These are phyloP conservation scores for Lasioglossum villosulum DNA, from an alignment of 2,888 invertebrate species.

Conservation along the genomic window DNA sequence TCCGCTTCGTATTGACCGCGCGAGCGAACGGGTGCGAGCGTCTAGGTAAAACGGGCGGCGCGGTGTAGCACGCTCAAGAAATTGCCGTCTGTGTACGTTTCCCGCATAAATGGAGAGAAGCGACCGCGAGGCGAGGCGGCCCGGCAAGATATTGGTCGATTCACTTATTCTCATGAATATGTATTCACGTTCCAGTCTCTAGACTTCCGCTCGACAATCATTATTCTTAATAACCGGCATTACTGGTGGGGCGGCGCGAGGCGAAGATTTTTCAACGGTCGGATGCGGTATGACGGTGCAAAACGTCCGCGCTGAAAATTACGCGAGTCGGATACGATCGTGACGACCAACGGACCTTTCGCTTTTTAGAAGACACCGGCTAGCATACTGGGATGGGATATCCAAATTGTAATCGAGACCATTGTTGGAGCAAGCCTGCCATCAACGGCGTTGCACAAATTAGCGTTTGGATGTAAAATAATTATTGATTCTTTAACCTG, in stretches of 20 bases:
- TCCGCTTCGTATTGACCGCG: constrained; percentile 14
- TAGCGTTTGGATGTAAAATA: too few species aligned
- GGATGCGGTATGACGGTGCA: constrained; percentile 53
- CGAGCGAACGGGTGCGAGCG: not conserved
- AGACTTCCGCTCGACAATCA: constrained; percentile 74
- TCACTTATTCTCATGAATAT: constrained; percentile 81
- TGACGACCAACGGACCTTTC: not conserved
- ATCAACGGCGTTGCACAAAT: too few species aligned
- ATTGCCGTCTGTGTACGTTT: constrained; percentile 42
- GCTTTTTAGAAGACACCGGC: constrained; percentile 21
- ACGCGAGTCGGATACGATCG: constrained; percentile 34
- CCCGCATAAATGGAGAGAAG: constrained; percentile 25
- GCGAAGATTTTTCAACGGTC: constrained; percentile 63
- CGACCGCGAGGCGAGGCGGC: constrained; percentile 1
- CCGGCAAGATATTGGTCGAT: constrained; percentile 76
- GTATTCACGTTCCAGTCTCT: constrained; percentile 71
- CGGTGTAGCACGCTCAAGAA: not conserved
- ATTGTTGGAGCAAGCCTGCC: too few species aligned
- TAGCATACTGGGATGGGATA: too few species aligned
- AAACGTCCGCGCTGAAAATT: constrained; percentile 64
- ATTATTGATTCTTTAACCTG: too few species aligned
- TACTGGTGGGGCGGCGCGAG: constrained; percentile 50
- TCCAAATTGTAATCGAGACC: too few species aligned
- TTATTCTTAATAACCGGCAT: constrained; percentile 79
- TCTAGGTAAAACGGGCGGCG: not conserved